Conservation (phyloP, 2,113 vertebrate species). For the Orientallactaga bullata region DNA sequence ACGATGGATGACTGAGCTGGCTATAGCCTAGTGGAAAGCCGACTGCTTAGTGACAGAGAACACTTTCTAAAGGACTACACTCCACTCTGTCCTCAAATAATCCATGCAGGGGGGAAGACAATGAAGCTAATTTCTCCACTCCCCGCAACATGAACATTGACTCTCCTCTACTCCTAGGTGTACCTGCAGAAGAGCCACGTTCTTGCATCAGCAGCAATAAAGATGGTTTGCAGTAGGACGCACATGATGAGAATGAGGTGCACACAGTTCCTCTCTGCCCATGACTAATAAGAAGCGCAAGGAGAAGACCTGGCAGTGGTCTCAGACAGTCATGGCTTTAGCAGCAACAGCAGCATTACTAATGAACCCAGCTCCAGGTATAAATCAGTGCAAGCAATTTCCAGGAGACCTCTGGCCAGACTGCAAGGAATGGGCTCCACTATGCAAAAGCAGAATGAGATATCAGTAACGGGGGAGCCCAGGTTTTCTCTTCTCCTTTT, state of each 20-base stretch:
- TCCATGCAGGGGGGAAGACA: background rate
- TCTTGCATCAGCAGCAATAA: background rate
- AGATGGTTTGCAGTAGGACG: background rate
- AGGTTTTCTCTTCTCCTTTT: background rate
- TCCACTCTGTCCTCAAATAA: background rate
- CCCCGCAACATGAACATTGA: no score
- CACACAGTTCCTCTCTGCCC: background rate
- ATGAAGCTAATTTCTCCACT: background rate
- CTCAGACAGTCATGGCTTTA: background rate
- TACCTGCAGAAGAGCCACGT: accelerated
- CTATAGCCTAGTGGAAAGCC: background rate
- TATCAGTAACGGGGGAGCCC: background rate
- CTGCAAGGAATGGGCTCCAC: background rate
- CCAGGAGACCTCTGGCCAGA: background rate
- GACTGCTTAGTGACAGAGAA: background rate
- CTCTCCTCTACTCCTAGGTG: no score
- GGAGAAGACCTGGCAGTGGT: background rate
- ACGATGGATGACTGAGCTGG: background rate
- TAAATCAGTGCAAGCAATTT: background rate
- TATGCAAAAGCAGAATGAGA: background rate
- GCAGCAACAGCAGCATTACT: background rate
- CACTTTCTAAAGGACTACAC: background rate
- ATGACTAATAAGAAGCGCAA: background rate
- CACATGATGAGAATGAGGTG: accelerated
- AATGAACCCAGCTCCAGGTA: background rate